Conservation (phyloP, 2,888 invertebrate species). For the Campoletis raptor region DNA sequence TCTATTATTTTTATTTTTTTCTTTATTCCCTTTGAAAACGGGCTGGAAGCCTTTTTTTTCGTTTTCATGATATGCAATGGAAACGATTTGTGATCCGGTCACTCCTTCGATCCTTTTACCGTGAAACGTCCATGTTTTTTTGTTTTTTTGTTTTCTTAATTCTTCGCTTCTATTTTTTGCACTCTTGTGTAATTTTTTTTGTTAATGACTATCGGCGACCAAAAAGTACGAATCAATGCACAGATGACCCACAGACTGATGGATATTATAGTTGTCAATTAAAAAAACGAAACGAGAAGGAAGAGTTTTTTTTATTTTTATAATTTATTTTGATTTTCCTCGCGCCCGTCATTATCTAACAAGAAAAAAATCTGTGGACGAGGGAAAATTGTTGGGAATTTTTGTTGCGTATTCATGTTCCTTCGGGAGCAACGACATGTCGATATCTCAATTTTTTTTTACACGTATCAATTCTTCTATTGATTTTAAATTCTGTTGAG, state of each 20-base stretch:
- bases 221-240: conserved; percentile 76
- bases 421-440: conserved; percentile 15
- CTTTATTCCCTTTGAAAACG: conserved; percentile 16
- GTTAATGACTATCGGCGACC: conserved; percentile 69
- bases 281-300: conserved; percentile 61
- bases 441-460: conserved; percentile 5
- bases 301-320: conserved; percentile 63
- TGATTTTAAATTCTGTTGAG: not conserved
- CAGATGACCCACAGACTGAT: conserved; percentile 80
- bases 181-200: conserved; percentile 22
- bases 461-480: not conserved
- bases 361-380: conserved; percentile 39
- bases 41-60: not conserved
- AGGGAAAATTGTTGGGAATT: conserved; percentile 27
- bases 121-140: conserved; percentile 69
- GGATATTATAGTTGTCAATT: conserved; percentile 76
- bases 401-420: conserved; percentile 14
- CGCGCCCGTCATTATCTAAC: conserved; percentile 60
- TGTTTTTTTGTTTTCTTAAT: conserved; percentile 26
- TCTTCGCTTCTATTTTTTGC: conserved; percentile 17
- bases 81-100: conserved; percentile 37
- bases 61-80: not conserved
- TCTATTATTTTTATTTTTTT: conserved; percentile 21
- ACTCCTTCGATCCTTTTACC: conserved; percentile 63
- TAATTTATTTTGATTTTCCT: conserved; percentile 68